phyloP scores from a whole-genome alignment of 1,140 invertebrate species.

The Asobara japonica region DNA sequence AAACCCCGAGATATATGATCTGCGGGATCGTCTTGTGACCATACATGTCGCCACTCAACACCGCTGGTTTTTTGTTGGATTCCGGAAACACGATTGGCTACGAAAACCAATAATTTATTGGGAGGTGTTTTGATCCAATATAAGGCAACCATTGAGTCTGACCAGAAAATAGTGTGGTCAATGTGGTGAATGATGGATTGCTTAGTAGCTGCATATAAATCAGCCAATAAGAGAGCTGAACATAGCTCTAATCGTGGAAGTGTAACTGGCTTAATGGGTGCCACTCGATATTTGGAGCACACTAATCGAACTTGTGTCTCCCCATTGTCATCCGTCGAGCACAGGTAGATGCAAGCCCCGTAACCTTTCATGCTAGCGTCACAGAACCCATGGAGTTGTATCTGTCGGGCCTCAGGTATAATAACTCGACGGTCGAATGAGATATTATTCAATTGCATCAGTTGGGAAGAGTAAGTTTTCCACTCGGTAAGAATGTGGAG shows the following conservation, averaged over 20 bases:
- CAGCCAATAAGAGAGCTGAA: constrained; percentile 37
- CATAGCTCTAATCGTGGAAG: constrained; percentile 43
- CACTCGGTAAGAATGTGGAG: constrained; percentile 34
- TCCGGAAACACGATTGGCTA: constrained; percentile 29
- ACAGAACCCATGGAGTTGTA: constrained; percentile 43
- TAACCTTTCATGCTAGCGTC: constrained; percentile 42
- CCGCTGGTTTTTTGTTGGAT: constrained; percentile 43
- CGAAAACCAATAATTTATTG: neutral
- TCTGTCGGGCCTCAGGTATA: neutral
- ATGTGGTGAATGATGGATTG: neutral
- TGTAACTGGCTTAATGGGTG: constrained; percentile 48
- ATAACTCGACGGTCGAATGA: constrained; percentile 28
- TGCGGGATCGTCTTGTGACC: constrained; percentile 39
- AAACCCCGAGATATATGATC: too few relatives aligned
- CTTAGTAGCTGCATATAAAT: constrained; percentile 3
- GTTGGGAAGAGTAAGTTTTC: constrained; percentile 28
- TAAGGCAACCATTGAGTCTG: constrained; percentile 40
- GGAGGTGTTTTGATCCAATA: constrained; percentile 33
- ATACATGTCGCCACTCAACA: constrained; percentile 35
- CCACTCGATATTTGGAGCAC: constrained; percentile 41
- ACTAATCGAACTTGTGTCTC: neutral
- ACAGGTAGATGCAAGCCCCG: constrained; percentile 37
- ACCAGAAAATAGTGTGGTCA: constrained; percentile 30
- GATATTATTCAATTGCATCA: constrained; percentile 31
- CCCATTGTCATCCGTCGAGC: neutral